Base-by-base conservation (phyloP, 2,113 vertebrate species). In the Prinia subflava region DNA sequence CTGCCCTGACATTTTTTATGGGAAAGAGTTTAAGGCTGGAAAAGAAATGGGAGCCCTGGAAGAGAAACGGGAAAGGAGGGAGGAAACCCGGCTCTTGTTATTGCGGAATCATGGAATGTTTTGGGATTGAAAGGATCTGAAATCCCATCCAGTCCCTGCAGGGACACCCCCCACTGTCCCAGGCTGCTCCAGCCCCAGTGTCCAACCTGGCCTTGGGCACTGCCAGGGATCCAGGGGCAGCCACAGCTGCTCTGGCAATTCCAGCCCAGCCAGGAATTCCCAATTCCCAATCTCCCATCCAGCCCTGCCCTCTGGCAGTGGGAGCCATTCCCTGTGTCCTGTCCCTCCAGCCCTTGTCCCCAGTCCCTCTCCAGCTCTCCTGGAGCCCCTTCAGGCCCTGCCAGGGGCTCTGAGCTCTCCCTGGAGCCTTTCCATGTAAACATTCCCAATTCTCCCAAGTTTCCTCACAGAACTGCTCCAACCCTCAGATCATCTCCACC, bases 31-130 rank as follows among this genome's bases (percentile, higher is more conserved):
- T 10, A 23, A n/a, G 33, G 55, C 55, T 56, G 70, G 47, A 35
- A 73, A 86, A 89, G 10, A 74, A 88, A 71, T 20, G 52, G 77
- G 62, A 64, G 28, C 23, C 35, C 56, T 60, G 46, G 79, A 78
- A 50, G 14, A 81, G 44, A 10, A 20, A 23, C 0, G 1, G 37
- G 42, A 14, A 0, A 0, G 9, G 39, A 49, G 27, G 15, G 37
- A 71, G 9, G 44, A 39, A 69, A 35, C 3, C 7, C 37, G 33
- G 49, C 4, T 10, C 20, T 67, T 44, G 25, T 10, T 44, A 2
- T 22, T 2, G 0, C 25, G 56, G 47, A 31, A 44, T 71, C 17
- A 15, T 1, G 27, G 68, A 24, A 37, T 25, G 10, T 1, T 17
- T 44, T 52, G 55, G 65, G 55, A 15, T 12, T 7, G 79, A 50